Conservation (phyloP, 2,113 vertebrate genomes). For the Anseranas semipalmata region DNA sequence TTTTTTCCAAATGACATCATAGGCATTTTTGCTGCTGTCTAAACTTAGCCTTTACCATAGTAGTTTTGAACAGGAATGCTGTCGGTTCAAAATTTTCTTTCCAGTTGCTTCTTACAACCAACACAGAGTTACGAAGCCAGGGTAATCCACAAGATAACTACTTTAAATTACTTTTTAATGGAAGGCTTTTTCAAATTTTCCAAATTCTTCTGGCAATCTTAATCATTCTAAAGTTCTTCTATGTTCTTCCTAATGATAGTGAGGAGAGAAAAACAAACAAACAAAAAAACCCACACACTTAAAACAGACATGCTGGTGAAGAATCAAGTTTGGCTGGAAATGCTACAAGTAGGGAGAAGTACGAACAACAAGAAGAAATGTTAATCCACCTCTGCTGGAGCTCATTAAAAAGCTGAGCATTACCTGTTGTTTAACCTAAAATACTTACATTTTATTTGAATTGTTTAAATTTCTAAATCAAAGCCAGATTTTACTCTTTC, state of each 20-base stretch:
- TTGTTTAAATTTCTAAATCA: too few relatives aligned
- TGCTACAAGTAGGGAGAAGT: background rate
- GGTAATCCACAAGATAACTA: background rate
- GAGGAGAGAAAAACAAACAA: background rate
- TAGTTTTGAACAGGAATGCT: background rate
- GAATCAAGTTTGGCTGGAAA: background rate
- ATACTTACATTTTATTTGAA: background rate
- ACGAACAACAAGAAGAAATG: background rate
- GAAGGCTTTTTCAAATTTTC: background rate
- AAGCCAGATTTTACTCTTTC: too few relatives aligned
- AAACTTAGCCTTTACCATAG: background rate
- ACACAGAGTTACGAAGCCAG: background rate
- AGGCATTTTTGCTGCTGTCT: background rate
- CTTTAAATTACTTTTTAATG: background rate
- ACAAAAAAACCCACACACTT: background rate
- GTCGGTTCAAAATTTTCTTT: background rate
- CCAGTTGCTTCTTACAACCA: background rate
- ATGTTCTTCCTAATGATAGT: background rate
- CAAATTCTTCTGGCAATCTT: background rate
- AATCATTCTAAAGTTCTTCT: background rate
- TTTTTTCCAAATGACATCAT: background rate
- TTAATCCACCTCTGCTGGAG: background rate
- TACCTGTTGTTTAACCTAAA: background rate
- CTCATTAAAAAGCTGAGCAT: background rate
- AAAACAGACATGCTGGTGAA: background rate